Evolutionary conservation across 2,113 vertebrate genomes (phyloP).

Genomic region (Aspiorhynchus laticeps): DNA sequence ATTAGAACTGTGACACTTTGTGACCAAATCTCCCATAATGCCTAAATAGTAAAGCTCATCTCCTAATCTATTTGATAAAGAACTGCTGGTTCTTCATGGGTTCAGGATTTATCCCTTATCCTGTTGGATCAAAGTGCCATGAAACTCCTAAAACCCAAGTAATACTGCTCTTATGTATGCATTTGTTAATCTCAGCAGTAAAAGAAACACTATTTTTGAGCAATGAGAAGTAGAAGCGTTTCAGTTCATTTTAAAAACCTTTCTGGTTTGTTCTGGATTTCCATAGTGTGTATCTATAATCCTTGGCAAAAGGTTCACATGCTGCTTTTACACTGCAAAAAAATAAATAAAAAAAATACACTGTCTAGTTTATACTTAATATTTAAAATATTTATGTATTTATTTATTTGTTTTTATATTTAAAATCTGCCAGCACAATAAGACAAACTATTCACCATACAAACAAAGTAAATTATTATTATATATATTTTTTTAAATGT

Average conservation of each 20-base stretch:
- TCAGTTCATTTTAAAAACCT: background rate
- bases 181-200: conserved; percentile 42
- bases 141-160: conserved; percentile 19
- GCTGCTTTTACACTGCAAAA: background rate
- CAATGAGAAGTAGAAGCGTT: background rate
- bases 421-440: no score
- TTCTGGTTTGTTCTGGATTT: background rate
- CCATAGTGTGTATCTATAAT: background rate
- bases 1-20: conserved; percentile 25
- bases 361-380: no score
- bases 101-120: conserved; percentile 45
- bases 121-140: conserved; percentile 43
- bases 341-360: background rate
- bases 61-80: conserved; percentile 52
- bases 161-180: conserved; percentile 37
- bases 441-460: no score
- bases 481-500: no score
- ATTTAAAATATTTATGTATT: no score
- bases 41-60: conserved; percentile 39
- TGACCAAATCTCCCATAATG: conserved; percentile 46
- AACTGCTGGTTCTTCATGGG: conserved; percentile 34
- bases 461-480: no score
- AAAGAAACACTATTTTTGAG: conserved; percentile 15
- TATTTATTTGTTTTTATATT: no score
- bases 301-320: background rate